phyloP scores from a whole-genome alignment of 1,140 invertebrate genomes.

The Meloidogyne hapla region DNA sequence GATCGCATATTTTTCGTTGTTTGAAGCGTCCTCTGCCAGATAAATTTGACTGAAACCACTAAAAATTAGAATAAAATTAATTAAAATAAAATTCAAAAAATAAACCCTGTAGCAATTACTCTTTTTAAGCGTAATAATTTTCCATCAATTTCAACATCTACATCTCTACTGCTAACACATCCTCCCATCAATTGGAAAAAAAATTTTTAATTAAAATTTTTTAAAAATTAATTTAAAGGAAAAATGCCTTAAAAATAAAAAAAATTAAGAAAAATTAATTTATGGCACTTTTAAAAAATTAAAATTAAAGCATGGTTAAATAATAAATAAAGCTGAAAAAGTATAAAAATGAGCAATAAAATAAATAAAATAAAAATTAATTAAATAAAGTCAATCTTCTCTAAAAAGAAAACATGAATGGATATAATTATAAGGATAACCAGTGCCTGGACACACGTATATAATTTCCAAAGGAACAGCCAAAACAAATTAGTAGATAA shows the following conservation, averaged over 20 bases:
- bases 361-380: not conserved
- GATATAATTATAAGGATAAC: too few relatives aligned
- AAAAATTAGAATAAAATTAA: constrained; percentile 7
- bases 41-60: constrained; percentile 45
- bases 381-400: not conserved
- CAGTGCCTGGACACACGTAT: too few relatives aligned
- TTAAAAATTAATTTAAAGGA: not conserved
- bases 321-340: not conserved
- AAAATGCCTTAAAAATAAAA: not conserved
- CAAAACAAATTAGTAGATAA: too few relatives aligned
- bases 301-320: not conserved
- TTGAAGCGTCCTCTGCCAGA: constrained; percentile 31
- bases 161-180: constrained; percentile 37
- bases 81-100: not conserved
- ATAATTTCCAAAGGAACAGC: too few relatives aligned
- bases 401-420: too few relatives aligned
- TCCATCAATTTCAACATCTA: constrained; percentile 40
- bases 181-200: constrained; percentile 13
- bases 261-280: not conserved
- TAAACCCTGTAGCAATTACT: constrained; percentile 32
- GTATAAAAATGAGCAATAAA: constrained; percentile 3
- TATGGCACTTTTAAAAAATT: not conserved
- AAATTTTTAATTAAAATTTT: not conserved
- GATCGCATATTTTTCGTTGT: constrained; percentile 35
- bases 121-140: constrained; percentile 29